Conservation (phyloP, 2,797 vertebrate species). For the Cynodonichthys magdalenae region DNA sequence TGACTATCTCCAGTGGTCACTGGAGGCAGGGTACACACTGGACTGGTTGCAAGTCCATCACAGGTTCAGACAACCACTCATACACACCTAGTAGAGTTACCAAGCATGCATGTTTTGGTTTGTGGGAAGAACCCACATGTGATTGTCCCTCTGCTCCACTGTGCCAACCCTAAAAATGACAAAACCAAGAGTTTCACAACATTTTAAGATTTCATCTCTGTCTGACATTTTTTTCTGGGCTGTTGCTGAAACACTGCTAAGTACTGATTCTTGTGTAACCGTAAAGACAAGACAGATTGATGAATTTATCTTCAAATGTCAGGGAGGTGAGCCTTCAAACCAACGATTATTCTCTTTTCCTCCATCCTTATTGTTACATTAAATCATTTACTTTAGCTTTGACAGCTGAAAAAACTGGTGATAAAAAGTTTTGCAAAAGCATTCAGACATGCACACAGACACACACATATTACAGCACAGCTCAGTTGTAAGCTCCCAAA, state of each 20-base stretch:
- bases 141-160: no score
- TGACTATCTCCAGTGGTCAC: no score
- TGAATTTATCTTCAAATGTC: slow-evolving; percentile 8
- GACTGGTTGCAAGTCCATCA: no score
- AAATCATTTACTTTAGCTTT: neutral
- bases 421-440: slow-evolving; percentile 1
- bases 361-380: neutral
- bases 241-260: slow-evolving; percentile 1
- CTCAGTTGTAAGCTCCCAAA: slow-evolving; percentile 50
- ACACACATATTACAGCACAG: slow-evolving; percentile 31
- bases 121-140: no score
- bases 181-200: slow-evolving; percentile 3
- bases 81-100: no score
- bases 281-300: neutral
- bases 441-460: slow-evolving; percentile 1
- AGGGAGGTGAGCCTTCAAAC: neutral
- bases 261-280: slow-evolving; percentile 3
- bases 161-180: neutral
- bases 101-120: no score
- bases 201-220: neutral
- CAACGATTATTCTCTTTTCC: neutral
- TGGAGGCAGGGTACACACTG: no score
- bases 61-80: no score
- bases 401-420: neutral
- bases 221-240: neutral